These are phyloP conservation scores for Tridacna crocea DNA, from an alignment of 2,888 invertebrate species.

Conservation along the genomic window DNA sequence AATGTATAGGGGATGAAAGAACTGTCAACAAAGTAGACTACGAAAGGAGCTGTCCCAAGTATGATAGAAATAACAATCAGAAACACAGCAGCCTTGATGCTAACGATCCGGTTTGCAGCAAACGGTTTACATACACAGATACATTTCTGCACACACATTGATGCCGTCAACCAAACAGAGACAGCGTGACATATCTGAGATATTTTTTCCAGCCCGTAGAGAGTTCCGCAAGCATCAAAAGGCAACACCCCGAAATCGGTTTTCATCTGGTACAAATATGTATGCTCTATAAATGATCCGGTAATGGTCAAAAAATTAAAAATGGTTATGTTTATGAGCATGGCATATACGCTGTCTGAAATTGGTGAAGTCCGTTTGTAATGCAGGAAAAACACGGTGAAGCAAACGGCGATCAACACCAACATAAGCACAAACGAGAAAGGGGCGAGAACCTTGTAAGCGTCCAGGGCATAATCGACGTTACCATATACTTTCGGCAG, in stretches of 20 bases:
- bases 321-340: slow-evolving; percentile 2
- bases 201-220: slow-evolving; percentile 9
- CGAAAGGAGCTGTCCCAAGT: neutral
- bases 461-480: neutral
- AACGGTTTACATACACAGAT: slow-evolving; percentile 21
- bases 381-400: slow-evolving; percentile 3
- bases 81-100: neutral
- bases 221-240: neutral
- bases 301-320: slow-evolving; percentile 8
- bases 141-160: slow-evolving; percentile 4
- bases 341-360: slow-evolving; percentile 1
- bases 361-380: slow-evolving; percentile 10
- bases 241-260: neutral
- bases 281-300: slow-evolving; percentile 8
- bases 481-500: slow-evolving; percentile 3
- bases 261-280: slow-evolving; percentile 1
- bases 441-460: neutral
- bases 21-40: neutral
- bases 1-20: neutral
- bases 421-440: neutral
- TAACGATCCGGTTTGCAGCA: neutral
- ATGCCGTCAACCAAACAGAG: slow-evolving; percentile 13
- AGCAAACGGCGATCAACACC: neutral
- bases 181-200: slow-evolving; percentile 8
- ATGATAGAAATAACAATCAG: neutral